Evolutionary conservation across 2,888 invertebrate species (phyloP), one percentile per base, ranked within the genome.

Genomic region (Mesorhabditis belari): DNA sequence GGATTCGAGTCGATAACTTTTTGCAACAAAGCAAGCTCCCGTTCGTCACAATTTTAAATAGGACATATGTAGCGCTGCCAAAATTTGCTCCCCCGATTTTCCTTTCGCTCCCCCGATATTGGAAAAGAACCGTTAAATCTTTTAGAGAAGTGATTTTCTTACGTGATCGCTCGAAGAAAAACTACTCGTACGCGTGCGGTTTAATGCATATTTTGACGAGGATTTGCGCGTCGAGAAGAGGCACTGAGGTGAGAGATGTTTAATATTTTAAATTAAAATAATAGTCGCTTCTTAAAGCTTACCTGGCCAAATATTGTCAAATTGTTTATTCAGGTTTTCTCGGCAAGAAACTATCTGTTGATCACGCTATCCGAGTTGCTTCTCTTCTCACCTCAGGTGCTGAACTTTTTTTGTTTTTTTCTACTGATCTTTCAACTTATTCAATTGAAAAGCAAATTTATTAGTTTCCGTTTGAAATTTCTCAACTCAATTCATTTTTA

Each of bases 181-280:
- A 80, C 63, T 80, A 77, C 61, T 77, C 79, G 3, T 80, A 80
- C 61, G 71, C 74, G 5, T 77, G 74, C 58, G 80, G 79, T 0
- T 61, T 80, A 50, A 67, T 80, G 67, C 69, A 67, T 5, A 70
- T 80, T 67, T 58, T 80, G 9, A 69, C 70, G 12, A 64, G 75
- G 26, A 75, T 79, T 23, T 71, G 77, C 60, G 70, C 65, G 24
- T 69, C 90, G 90, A 0, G 86, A 26, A 87, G 88, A 68, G 94
- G 93, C 81, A 85, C 93, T 53, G 87, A 88, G 73, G 63, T 66
- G 49, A 60, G 62, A 21, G 62, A 44, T 3, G 23, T 60, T 58
- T 17, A 49, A 26, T n/a, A n/a, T 24, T 50, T 57, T 21, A 26
- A 19, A 35, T 6, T 9, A 17, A 19, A 6, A 6, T 29, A 12